Conservation (phyloP, 2,113 vertebrate genomes). For the Charina bottae region DNA sequence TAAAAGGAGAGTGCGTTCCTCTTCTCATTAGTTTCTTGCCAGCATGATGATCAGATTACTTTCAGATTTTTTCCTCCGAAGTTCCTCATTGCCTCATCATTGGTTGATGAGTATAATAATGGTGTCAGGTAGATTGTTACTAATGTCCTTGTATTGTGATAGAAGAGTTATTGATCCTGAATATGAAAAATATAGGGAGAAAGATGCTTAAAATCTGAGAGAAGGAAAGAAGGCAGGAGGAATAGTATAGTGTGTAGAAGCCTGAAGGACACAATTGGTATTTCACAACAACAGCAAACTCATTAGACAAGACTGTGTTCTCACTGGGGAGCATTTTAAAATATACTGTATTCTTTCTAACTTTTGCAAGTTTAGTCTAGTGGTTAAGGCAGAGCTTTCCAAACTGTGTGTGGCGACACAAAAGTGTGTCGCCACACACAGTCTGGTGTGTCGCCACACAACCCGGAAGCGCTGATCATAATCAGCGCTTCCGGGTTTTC, state of each 20-base stretch:
- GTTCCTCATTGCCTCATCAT: not conserved
- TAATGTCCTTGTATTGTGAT: not conserved
- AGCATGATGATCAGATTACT: fast-evolving
- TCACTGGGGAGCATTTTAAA: not conserved
- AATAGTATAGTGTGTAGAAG: not conserved
- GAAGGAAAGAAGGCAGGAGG: not conserved
- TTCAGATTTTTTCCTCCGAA: not conserved
- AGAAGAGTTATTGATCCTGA: not conserved
- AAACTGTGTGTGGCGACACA: too few relatives aligned
- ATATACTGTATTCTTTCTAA: too few relatives aligned
- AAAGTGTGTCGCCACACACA: too few relatives aligned
- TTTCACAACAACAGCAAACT: not conserved
- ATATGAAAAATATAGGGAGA: not conserved
- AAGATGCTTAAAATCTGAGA: not conserved
- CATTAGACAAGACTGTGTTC: not conserved
- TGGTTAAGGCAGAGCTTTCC: too few relatives aligned
- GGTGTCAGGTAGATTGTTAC: not conserved
- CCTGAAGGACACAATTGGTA: not conserved
- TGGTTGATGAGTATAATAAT: not conserved
- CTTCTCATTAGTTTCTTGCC: not conserved
- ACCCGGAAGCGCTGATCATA: too few relatives aligned
- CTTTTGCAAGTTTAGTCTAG: not conserved
- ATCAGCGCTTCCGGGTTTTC: too few relatives aligned
- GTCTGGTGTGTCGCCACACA: too few relatives aligned
- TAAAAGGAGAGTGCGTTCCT: not conserved